phyloP scores from a whole-genome alignment of 1,140 invertebrate genomes.

The Chironomus tepperi region DNA sequence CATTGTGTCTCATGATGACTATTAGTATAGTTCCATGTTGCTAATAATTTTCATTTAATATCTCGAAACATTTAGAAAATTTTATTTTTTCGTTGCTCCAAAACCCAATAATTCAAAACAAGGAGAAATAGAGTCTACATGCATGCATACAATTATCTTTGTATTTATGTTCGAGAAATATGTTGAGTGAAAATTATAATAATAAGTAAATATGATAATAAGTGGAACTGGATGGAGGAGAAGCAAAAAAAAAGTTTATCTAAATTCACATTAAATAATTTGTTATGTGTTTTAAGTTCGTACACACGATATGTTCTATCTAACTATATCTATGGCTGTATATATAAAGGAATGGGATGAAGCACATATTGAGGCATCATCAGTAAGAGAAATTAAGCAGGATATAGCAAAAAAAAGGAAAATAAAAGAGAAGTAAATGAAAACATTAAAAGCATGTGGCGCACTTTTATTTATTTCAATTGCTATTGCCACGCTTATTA shows the following conservation, averaged over 20 bases:
- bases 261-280: slow-evolving; percentile 10
- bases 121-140: neutral
- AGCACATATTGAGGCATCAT: slow-evolving; percentile 6
- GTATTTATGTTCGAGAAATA: neutral
- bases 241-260: neutral
- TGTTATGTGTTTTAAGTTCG: neutral
- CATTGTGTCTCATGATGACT: too few relatives aligned
- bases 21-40: too few relatives aligned
- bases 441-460: slow-evolving; percentile 1
- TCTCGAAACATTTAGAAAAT: too few relatives aligned
- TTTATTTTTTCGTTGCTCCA: neutral
- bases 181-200: neutral
- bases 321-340: too few relatives aligned
- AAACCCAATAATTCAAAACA: neutral
- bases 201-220: neutral
- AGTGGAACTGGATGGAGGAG: too few relatives aligned
- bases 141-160: neutral
- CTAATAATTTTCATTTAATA: too few relatives aligned
- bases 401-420: neutral
- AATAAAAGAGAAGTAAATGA: neutral
- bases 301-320: too few relatives aligned
- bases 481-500: neutral
- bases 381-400: neutral
- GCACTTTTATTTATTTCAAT: slow-evolving; percentile 9
- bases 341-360: neutral